A percentile compares a stretch with the other conserved stretches of the same genome.
phyloP scores from a whole-genome alignment of 2,797 vertebrate species.

The Takifugu rubripes region DNA sequence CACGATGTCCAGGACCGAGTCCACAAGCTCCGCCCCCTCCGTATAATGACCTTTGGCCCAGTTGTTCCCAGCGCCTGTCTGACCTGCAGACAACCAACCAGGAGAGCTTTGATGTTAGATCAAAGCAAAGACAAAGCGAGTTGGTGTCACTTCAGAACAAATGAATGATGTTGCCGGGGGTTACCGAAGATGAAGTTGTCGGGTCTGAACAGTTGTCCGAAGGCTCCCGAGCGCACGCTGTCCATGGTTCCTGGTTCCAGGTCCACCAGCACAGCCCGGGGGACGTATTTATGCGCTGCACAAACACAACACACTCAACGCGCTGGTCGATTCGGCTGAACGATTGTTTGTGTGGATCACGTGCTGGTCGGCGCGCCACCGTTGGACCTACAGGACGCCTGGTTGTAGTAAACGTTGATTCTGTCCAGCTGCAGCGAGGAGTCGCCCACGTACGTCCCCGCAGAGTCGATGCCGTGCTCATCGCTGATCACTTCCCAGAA shows the following conservation, averaged over 20 bases:
- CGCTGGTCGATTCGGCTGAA: no score
- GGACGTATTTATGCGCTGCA: conserved; percentile 80
- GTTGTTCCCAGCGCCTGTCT: conserved; percentile 95
- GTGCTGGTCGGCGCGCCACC: no score
- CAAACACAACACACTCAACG: conserved; percentile 1
- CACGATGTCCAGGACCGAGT: conserved; percentile 87
- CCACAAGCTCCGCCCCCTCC: conserved; percentile 91
- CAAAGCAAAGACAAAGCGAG: conserved; percentile 9
- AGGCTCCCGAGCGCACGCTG: conserved; percentile 79
- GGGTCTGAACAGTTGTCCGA: conserved; percentile 80
- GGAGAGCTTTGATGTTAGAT: neutral
- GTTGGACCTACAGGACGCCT: conserved; percentile 86
- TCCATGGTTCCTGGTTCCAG: conserved; percentile 83
- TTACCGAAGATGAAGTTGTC: conserved; percentile 83
- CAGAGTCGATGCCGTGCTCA: conserved; percentile 88
- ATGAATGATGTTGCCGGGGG: neutral
- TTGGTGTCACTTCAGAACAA: neutral
- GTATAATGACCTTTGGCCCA: conserved; percentile 98
- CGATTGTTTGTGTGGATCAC: no score
- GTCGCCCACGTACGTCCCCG: conserved; percentile 88
- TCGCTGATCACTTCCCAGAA: conserved; percentile 97
- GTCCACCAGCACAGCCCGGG: conserved; percentile 78
- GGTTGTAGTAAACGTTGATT: conserved; percentile 92
- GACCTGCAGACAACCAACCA: conserved; percentile 75
- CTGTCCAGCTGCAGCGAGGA: conserved; percentile 88